Conservation (phyloP, 2,113 vertebrate species). For the Hepsetus odoe region DNA sequence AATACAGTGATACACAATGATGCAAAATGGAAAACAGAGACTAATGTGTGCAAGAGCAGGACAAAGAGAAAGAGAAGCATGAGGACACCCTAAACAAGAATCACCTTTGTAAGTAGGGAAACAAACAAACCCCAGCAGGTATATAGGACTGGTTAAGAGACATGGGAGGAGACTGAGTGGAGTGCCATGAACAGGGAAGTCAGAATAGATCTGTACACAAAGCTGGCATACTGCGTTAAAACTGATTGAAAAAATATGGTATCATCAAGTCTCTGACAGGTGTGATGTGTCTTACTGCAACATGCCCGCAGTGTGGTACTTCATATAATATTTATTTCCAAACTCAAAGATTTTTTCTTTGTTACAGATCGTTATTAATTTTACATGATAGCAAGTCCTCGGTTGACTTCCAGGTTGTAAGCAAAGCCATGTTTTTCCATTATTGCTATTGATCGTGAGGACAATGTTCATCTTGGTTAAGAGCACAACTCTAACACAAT, state of each 20-base stretch:
- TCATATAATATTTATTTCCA: neutral
- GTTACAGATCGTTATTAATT: neutral
- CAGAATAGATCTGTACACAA: too few species aligned
- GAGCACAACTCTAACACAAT: constrained; percentile 9
- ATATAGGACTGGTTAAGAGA: too few species aligned
- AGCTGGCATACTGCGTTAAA: neutral
- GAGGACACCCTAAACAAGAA: too few species aligned
- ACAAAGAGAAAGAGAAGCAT: too few species aligned
- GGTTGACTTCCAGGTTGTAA: constrained; percentile 17
- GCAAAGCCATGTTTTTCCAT: constrained; percentile 26
- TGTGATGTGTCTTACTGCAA: neutral
- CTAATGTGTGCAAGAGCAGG: too few species aligned
- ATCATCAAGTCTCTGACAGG: neutral
- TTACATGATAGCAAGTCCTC: constrained; percentile 1
- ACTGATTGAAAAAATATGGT: neutral
- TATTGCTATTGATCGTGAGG: constrained; percentile 43
- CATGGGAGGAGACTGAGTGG: too few species aligned
- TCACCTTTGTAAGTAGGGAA: too few species aligned
- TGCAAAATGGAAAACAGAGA: too few species aligned
- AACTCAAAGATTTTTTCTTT: neutral
- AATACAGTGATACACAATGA: too few species aligned
- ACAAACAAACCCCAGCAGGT: too few species aligned
- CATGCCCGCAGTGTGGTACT: neutral
- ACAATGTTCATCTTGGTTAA: constrained; percentile 17
- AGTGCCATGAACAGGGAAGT: too few species aligned